Evolutionary conservation across 2,113 vertebrate genomes (phyloP).

Genomic region (Ardeotis arabs): DNA sequence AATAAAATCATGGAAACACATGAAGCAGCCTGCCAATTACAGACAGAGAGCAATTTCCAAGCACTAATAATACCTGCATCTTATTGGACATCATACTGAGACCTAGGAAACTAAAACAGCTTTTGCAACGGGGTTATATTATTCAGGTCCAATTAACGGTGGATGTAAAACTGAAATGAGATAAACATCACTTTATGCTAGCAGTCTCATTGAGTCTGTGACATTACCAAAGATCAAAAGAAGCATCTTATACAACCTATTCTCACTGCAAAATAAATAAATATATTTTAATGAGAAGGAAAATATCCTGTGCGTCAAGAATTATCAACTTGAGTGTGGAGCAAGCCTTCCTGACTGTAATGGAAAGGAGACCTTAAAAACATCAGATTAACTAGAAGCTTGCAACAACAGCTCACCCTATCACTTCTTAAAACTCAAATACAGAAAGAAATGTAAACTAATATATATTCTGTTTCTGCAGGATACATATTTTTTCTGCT

Average conservation of each 20-base stretch:
- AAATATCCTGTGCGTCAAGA: neutral
- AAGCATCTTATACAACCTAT: neutral
- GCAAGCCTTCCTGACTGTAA: neutral
- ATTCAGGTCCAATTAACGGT: constrained; percentile 28
- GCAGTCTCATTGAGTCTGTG: neutral
- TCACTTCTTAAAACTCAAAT: constrained; percentile 18
- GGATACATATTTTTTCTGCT: neutral
- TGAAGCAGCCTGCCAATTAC: neutral
- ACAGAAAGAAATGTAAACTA: constrained; percentile 17
- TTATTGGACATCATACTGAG: neutral
- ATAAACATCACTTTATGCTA: constrained; percentile 1
- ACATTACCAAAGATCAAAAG: constrained; percentile 49
- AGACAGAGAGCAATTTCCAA: constrained; percentile 3
- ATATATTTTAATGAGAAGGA: constrained; percentile 54
- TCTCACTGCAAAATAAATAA: constrained; percentile 53
- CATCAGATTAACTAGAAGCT: constrained; percentile 8
- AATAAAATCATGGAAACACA: neutral
- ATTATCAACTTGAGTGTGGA: neutral
- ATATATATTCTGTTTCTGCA: constrained; percentile 40
- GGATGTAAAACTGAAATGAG: constrained; percentile 12
- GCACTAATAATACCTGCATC: neutral
- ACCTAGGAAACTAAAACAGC: neutral
- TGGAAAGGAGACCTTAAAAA: constrained; percentile 7
- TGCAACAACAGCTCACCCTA: neutral
- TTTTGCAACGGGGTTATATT: constrained; percentile 6